These are phyloP conservation scores for Brachyptera putata DNA, from an alignment of 2,888 invertebrate species.

Conservation along the genomic window DNA sequence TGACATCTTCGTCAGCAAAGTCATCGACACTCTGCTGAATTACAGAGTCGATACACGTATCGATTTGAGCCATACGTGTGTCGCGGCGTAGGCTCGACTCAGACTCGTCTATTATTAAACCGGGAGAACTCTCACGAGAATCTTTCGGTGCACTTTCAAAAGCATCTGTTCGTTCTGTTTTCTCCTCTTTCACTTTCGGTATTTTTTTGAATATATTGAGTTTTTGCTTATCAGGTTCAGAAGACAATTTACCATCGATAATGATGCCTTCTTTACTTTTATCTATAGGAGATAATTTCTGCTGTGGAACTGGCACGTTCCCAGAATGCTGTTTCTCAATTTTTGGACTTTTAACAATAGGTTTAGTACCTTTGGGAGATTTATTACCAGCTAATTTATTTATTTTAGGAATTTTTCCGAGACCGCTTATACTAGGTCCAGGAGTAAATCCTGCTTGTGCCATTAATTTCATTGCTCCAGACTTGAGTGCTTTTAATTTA, in stretches of 20 bases:
- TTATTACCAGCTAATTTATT: constrained; percentile 14
- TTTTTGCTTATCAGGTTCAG: constrained; percentile 80
- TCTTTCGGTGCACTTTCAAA: constrained; percentile 23
- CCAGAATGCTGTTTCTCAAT: background rate
- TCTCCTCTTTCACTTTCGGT: constrained; percentile 62
- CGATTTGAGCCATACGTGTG: constrained; percentile 35
- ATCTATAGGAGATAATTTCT: constrained; percentile 13
- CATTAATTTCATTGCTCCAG: constrained; percentile 36
- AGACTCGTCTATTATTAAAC: constrained; percentile 33
- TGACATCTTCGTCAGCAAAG: background rate
- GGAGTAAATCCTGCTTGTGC: constrained; percentile 27
- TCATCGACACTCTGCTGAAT: constrained; percentile 30
- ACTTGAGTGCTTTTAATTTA: constrained; percentile 49
- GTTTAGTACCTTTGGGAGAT: background rate
- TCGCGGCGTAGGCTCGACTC: constrained; percentile 28
- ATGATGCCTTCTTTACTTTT: constrained; percentile 28
- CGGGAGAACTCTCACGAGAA: constrained; percentile 32
- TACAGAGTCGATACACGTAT: constrained; percentile 38
- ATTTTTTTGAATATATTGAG: constrained; percentile 85
- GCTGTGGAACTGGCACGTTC: constrained; percentile 2
- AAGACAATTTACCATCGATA: constrained; percentile 56
- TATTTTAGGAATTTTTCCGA: constrained; percentile 11
- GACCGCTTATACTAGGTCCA: constrained; percentile 25
- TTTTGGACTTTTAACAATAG: too few species aligned
- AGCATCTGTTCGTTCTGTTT: constrained; percentile 43